phyloP scores from a whole-genome alignment of 2,888 invertebrate genomes.

The Leptopilina drosophilae region DNA sequence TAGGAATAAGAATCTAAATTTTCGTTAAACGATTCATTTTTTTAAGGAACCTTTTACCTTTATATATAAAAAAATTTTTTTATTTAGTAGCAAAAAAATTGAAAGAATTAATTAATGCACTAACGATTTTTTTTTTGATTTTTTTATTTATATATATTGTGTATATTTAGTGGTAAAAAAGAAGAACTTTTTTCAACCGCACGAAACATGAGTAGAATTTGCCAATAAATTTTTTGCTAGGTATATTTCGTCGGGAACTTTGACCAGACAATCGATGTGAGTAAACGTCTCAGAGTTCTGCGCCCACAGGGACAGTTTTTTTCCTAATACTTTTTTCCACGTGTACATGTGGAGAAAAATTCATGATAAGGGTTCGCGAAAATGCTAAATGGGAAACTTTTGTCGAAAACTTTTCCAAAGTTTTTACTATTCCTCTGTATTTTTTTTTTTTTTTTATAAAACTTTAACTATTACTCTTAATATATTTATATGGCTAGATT shows the following conservation, averaged over 20 bases:
- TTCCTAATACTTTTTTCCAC: too few species aligned
- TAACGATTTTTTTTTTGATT: too few species aligned
- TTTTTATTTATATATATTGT: too few species aligned
- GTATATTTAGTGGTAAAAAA: not conserved
- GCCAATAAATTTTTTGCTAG: not conserved
- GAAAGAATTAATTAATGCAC: too few species aligned
- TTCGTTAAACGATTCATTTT: too few species aligned
- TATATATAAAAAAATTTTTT: too few species aligned
- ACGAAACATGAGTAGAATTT: not conserved
- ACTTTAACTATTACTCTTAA: not conserved
- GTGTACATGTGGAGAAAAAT: not conserved
- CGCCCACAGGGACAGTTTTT: constrained; percentile 22
- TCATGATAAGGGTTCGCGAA: not conserved
- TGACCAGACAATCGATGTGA: constrained; percentile 4
- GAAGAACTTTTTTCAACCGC: not conserved
- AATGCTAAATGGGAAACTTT: constrained; percentile 12
- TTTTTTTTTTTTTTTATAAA: not conserved
- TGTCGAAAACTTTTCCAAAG: not conserved
- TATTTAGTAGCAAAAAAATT: too few species aligned
- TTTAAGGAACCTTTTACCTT: too few species aligned
- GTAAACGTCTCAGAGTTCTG: constrained; percentile 17
- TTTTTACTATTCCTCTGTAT: not conserved
- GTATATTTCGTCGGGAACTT: not conserved
- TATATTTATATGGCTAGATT: not conserved
- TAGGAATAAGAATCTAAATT: too few species aligned